Evolutionary conservation across 1,140 invertebrate species (phyloP), one percentile per base, ranked within the genome.

Genomic region (Brachionus rotundiformis): DNA sequence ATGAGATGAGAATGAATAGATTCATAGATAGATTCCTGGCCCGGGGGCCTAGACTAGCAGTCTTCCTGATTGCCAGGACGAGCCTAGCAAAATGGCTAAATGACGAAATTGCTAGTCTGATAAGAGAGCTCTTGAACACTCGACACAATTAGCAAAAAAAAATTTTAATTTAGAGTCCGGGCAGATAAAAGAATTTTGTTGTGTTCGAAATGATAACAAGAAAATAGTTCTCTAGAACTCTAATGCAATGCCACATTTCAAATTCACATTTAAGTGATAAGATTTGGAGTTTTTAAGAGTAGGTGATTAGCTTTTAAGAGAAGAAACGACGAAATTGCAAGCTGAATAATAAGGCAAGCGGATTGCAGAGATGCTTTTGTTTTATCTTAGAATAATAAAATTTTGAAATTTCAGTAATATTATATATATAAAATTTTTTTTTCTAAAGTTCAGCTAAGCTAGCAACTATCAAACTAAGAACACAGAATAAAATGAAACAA

Each of bases 171-270:
- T 54, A 19, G 47, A 54, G 61, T 29, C 61, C 61, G 25, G 61
- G 61, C 29, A 63, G 61, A 63, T 63, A 63, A 63, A 33, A 63
- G 61, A 63, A 63, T 29, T 33, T 63, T 16, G 25, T n/a, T n/a
- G n/a, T n/a, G n/a, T n/a, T n/a, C n/a, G n/a, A n/a, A 31, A 63
- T 63, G 61, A 63, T 63, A 63, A 63, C 61, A 63, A 63, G 47
- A 54, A 54, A 54, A 54, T 25, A 54, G 23, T 54, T 54, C 61
- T 63, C 61, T 63, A 63, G 61, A 63, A 59, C 25, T 59, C 25
- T 59, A 59, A 63, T 63, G 29, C 63, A 68, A 68, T 68, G 63
- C 63, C 63, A 68, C 63, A 68, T 68, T 68, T 68, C 63, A 68
- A 68, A 68, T 68, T 68, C 63, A 39, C 63, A 68, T 68, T 33